Conservation (phyloP, 1,140 invertebrate species). For the Glossosoma conforme region DNA sequence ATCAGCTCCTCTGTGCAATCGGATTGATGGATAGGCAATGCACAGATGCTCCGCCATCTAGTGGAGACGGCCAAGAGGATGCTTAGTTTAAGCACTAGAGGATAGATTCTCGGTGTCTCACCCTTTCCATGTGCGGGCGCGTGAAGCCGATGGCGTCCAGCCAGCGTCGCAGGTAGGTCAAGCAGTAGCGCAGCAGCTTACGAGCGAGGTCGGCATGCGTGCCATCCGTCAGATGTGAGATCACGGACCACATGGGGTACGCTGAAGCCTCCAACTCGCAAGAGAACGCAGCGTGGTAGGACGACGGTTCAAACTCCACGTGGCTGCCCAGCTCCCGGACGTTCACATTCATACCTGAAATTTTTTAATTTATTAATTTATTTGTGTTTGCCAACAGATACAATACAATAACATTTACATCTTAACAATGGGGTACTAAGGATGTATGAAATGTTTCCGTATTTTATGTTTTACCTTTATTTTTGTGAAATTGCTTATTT, state of each 20-base stretch:
- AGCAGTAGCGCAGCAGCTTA: slow-evolving; percentile 68
- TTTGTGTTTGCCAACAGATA: no score
- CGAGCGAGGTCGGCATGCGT: slow-evolving; percentile 67
- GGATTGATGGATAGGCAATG: no score
- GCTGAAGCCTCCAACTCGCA: slow-evolving; percentile 94
- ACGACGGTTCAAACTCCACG: slow-evolving; percentile 95
- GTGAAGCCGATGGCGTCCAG: slow-evolving; percentile 75
- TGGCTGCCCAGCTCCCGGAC: slow-evolving; percentile 82
- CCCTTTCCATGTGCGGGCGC: slow-evolving; percentile 58
- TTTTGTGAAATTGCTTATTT: no score
- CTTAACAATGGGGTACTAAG: no score
- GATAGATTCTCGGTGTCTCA: no score
- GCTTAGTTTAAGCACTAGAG: not conserved
- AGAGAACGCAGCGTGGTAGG: slow-evolving; percentile 95
- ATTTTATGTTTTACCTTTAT: no score
- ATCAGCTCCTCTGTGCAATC: no score
- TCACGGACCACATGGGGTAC: slow-evolving; percentile 94
- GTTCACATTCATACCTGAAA: slow-evolving; percentile 91
- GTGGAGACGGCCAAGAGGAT: no score
- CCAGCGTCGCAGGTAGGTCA: slow-evolving; percentile 78
- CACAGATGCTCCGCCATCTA: no score
- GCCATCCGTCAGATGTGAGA: slow-evolving; percentile 76
- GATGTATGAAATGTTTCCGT: no score
- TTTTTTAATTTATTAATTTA: no score
- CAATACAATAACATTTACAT: no score